phyloP scores from a whole-genome alignment of 2,888 invertebrate species.

The Bombyx huttoni region DNA sequence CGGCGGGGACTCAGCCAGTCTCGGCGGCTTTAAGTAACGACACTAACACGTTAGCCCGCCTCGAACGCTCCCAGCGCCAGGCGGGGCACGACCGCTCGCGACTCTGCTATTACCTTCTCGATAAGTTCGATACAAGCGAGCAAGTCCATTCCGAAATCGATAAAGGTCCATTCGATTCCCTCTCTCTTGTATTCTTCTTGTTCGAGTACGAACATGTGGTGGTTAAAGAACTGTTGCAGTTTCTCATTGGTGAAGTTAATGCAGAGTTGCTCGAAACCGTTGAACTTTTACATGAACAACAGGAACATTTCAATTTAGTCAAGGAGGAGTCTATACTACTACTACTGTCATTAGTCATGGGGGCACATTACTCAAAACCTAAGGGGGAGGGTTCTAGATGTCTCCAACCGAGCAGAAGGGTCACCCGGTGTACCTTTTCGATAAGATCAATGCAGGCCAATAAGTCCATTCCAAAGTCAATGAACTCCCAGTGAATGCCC shows the following conservation, averaged over 20 bases:
- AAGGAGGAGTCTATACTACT: constrained; percentile 14
- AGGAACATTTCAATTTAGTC: constrained; percentile 17
- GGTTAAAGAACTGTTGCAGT: constrained; percentile 98
- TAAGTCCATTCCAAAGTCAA: constrained; percentile 99
- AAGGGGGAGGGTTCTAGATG: not conserved
- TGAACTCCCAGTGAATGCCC: constrained; percentile 98
- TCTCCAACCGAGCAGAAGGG: constrained; percentile 31
- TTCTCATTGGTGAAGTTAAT: constrained; percentile 99
- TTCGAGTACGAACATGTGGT: constrained; percentile 98
- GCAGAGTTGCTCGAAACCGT: constrained; percentile 98
- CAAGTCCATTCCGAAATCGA: constrained; percentile 98
- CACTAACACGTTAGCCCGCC: constrained; percentile 18
- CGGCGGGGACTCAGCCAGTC: constrained; percentile 14
- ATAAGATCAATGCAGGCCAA: constrained; percentile 98
- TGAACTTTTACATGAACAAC: constrained; percentile 78
- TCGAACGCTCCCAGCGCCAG: constrained; percentile 28
- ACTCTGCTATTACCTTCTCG: constrained; percentile 83
- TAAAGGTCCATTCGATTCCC: constrained; percentile 96
- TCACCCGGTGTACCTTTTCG: constrained; percentile 86
- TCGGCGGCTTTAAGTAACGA: constrained; percentile 15
- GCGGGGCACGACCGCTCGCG: constrained; percentile 20
- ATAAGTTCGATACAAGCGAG: constrained; percentile 96
- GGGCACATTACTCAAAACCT: constrained; percentile 26
- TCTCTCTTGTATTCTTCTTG: constrained; percentile 97
- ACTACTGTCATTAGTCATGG: constrained; percentile 29